Conservation (phyloP, 2,888 invertebrate genomes). For the Sepiola atlantica region DNA sequence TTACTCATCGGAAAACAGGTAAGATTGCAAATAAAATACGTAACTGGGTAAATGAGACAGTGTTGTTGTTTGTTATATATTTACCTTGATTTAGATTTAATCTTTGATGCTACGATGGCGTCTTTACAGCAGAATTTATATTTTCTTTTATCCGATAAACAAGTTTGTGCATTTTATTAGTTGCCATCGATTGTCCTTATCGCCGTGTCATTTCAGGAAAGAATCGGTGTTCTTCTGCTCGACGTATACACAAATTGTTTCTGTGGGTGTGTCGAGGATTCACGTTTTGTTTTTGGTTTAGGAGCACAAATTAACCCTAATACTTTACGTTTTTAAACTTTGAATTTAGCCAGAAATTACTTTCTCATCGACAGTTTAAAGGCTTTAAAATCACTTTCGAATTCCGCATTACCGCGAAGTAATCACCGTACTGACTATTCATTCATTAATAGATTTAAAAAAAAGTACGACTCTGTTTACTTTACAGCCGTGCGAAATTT, state of each 20-base stretch:
- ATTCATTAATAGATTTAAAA: no score
- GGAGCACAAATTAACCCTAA: no score
- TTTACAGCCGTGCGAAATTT: no score
- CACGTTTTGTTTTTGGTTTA: no score
- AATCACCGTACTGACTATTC: no score
- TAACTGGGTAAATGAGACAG: not conserved
- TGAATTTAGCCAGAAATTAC: no score
- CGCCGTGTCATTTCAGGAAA: not conserved
- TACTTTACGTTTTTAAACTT: no score
- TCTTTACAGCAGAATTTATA: not conserved
- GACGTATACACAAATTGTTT: not conserved
- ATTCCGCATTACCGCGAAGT: no score
- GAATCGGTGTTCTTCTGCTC: not conserved
- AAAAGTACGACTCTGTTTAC: no score
- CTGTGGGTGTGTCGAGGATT: not conserved
- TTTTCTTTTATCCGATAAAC: not conserved
- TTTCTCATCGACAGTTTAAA: no score
- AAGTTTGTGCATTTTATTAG: not conserved
- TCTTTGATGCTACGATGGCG: not conserved
- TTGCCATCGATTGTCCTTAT: not conserved
- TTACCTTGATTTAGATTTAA: not conserved
- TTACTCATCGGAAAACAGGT: conserved; percentile 67
- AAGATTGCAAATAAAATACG: not conserved
- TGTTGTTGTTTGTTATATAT: not conserved
- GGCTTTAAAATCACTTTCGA: no score